These are phyloP conservation scores for Myodes glareolus DNA, from an alignment of 2,113 vertebrate genomes.

Conservation along the genomic window DNA sequence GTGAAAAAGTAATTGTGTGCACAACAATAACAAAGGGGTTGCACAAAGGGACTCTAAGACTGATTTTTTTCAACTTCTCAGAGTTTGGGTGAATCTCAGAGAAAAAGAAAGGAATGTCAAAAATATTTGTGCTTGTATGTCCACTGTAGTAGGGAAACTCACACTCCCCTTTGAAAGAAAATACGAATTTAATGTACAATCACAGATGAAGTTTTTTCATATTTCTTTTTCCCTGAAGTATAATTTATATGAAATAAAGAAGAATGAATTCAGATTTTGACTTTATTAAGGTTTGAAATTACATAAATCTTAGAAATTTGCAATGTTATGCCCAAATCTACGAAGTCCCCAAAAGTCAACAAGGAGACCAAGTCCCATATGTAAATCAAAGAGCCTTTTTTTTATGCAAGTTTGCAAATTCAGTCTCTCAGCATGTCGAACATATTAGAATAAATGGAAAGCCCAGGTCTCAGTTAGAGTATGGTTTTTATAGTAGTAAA, in stretches of 20 bases:
- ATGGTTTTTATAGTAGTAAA: no score
- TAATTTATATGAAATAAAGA: not conserved
- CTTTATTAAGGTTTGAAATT: slow-evolving; percentile 38
- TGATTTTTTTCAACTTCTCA: not conserved
- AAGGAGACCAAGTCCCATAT: no score
- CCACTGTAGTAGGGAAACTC: not conserved
- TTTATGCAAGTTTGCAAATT: no score
- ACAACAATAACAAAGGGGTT: not conserved
- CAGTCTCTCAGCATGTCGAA: no score
- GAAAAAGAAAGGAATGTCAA: not conserved
- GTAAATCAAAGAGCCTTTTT: no score
- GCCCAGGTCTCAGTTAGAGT: no score
- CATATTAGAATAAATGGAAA: no score
- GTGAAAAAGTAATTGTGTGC: not conserved
- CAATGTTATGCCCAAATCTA: no score
- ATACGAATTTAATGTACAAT: not conserved
- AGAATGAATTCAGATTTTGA: not conserved
- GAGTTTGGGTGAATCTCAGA: not conserved
- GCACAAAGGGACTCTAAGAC: not conserved
- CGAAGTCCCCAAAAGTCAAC: no score
- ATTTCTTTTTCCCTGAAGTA: not conserved
- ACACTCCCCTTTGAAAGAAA: not conserved
- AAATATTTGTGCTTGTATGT: not conserved
- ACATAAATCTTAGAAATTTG: not conserved
- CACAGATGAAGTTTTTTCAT: not conserved